phyloP scores from a whole-genome alignment of 1,140 invertebrate genomes.

The Eriosoma lanigerum region DNA sequence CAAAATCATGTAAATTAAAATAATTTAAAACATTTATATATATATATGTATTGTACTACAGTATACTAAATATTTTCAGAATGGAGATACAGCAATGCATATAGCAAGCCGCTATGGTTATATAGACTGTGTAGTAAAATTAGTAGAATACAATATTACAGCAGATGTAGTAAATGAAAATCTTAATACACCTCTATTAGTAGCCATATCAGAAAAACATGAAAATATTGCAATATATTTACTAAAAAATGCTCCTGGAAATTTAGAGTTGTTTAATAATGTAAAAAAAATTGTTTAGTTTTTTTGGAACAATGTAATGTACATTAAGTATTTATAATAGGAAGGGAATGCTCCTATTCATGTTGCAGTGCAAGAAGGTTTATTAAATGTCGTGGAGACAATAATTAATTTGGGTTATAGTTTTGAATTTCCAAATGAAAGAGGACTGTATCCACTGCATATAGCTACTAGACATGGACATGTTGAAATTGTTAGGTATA shows the following conservation, averaged over 20 bases:
- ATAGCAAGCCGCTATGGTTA: slow-evolving; percentile 39
- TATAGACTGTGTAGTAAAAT: slow-evolving; percentile 37
- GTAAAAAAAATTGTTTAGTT: neutral
- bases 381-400: slow-evolving; percentile 28
- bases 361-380: slow-evolving; percentile 35
- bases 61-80: neutral
- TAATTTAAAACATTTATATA: neutral
- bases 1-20: slow-evolving; percentile 25
- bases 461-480: slow-evolving; percentile 44
- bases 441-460: slow-evolving; percentile 41
- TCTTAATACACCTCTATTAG: slow-evolving; percentile 5
- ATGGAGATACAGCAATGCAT: slow-evolving; percentile 35
- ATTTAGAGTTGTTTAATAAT: slow-evolving; percentile 22
- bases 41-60: neutral
- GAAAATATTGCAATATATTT: slow-evolving; percentile 30
- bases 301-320: neutral
- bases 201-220: slow-evolving; percentile 40
- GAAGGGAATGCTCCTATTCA: slow-evolving; percentile 48
- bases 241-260: slow-evolving; percentile 22
- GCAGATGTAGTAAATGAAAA: slow-evolving; percentile 2
- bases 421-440: slow-evolving; percentile 32
- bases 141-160: slow-evolving; percentile 13
- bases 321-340: neutral
- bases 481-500: slow-evolving; percentile 52
- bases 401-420: slow-evolving; percentile 27